Percentiles rank a stretch among this genome's conserved stretches.
Evolutionary conservation across 2,888 invertebrate genomes (phyloP).

Genomic region (Sialis lutaria): DNA sequence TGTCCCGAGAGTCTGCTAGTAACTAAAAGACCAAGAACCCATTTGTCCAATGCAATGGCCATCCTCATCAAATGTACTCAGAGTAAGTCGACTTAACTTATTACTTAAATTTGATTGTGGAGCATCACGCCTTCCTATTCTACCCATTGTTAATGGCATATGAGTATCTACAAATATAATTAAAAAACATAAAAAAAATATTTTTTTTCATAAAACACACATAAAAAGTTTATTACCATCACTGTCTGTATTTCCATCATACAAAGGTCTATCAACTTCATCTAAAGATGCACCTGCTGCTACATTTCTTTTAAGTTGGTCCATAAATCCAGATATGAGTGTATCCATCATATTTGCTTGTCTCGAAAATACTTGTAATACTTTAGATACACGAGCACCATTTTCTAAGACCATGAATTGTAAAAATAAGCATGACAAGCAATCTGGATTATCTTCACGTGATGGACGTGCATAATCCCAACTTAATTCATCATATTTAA

Average conservation of each 20-base stretch:
- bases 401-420: slow-evolving; percentile 74
- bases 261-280: slow-evolving; percentile 25
- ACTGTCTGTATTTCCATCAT: slow-evolving; percentile 20
- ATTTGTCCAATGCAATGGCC: slow-evolving; percentile 76
- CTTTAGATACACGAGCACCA: slow-evolving; percentile 60
- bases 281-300: slow-evolving; percentile 17
- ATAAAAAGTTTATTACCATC: slow-evolving; percentile 13
- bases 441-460: slow-evolving; percentile 67
- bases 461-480: slow-evolving; percentile 87
- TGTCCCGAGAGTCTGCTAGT: slow-evolving; percentile 17
- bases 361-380: slow-evolving; percentile 53
- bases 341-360: slow-evolving; percentile 80
- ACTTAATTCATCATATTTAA: slow-evolving; percentile 75
- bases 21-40: slow-evolving; percentile 63
- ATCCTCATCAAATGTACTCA: slow-evolving; percentile 81
- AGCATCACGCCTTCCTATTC: slow-evolving; percentile 21
- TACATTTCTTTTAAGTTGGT: slow-evolving; percentile 41
- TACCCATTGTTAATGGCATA: slow-evolving; percentile 19
- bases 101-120: slow-evolving; percentile 56
- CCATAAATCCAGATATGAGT: slow-evolving; percentile 65
- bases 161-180: slow-evolving; percentile 24
- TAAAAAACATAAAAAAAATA: background rate
- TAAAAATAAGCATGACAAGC: slow-evolving; percentile 80
- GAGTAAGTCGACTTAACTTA: slow-evolving; percentile 67
- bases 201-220: background rate